phyloP scores from a whole-genome alignment of 2,113 vertebrate species.

The Scytalopus superciliaris region DNA sequence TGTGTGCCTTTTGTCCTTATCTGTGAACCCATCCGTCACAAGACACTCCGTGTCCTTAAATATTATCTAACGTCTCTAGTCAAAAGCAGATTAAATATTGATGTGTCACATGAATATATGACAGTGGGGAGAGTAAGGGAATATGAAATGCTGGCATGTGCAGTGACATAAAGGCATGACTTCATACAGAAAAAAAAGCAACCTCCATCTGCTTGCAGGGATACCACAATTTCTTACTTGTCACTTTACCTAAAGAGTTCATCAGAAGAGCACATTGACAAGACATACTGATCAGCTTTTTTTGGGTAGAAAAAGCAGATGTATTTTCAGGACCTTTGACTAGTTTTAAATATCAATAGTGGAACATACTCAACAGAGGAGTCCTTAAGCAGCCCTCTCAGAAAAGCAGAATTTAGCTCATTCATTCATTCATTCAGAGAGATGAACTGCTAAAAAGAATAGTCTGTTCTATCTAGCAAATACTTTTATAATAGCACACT shows the following conservation, averaged over 20 bases:
- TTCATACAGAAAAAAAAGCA: neutral
- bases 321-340: neutral
- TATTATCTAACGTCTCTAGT: neutral
- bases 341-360: neutral
- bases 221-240: neutral
- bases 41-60: neutral
- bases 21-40: neutral
- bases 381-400: neutral
- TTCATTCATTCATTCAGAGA: neutral
- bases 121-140: neutral
- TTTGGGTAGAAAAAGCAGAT: neutral
- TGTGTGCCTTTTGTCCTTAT: constrained; percentile 2
- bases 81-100: constrained; percentile 1
- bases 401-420: neutral
- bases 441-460: neutral
- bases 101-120: neutral
- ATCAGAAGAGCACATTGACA: neutral
- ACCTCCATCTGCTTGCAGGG: neutral
- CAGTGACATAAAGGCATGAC: neutral
- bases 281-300: neutral
- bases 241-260: neutral
- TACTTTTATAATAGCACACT: neutral
- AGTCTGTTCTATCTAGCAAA: neutral
- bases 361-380: neutral
- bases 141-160: neutral